Evolutionary conservation across 2,113 vertebrate genomes (phyloP).

Genomic region (Eudyptes chrysolophus): DNA sequence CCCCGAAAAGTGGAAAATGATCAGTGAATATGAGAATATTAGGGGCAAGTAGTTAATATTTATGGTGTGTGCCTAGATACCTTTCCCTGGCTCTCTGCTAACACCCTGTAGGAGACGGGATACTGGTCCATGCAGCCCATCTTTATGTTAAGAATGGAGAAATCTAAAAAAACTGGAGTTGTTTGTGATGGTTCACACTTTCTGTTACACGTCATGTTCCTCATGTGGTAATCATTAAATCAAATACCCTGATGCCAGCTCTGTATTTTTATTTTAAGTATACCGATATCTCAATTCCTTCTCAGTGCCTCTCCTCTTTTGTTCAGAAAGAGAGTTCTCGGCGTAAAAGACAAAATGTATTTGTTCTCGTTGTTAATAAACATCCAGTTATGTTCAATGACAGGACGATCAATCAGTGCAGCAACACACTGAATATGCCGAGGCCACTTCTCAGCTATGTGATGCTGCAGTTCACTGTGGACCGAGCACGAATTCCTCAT

Average conservation of each 20-base stretch:
- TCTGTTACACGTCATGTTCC: background rate
- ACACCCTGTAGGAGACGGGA: background rate
- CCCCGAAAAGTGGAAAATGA: background rate
- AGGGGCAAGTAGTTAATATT: background rate
- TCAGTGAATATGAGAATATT: background rate
- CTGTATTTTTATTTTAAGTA: background rate
- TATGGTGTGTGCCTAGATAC: background rate
- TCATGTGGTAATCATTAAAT: background rate
- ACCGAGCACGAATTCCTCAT: background rate
- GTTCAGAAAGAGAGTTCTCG: background rate
- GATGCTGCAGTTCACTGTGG: background rate
- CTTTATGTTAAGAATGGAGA: background rate
- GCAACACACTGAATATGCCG: background rate
- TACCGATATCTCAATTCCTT: background rate
- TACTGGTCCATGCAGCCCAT: background rate
- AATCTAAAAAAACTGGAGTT: background rate
- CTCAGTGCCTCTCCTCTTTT: background rate
- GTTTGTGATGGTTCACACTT: background rate
- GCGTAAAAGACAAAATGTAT: background rate
- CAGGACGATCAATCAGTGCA: conserved; percentile 21
- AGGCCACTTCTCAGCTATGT: background rate
- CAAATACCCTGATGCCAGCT: background rate
- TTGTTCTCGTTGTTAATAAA: background rate
- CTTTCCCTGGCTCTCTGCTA: background rate
- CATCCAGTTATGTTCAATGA: background rate